phyloP scores from a whole-genome alignment of 2,113 vertebrate species.

The Chinchilla lanigera region DNA sequence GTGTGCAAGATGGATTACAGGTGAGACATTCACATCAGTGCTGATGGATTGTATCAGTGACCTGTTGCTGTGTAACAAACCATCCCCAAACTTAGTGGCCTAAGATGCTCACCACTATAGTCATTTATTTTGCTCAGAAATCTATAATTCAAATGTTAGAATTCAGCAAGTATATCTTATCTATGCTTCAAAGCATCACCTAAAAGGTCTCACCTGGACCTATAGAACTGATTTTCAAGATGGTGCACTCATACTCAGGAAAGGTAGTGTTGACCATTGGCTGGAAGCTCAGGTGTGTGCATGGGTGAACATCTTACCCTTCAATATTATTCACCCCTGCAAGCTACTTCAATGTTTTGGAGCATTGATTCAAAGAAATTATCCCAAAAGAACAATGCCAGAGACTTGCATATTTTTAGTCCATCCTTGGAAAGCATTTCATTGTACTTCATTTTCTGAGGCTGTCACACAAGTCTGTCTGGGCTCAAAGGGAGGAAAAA shows the following conservation, averaged over 20 bases:
- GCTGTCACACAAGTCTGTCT: neutral
- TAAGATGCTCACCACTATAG: neutral
- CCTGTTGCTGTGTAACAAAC: neutral
- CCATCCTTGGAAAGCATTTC: neutral
- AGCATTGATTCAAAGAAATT: neutral
- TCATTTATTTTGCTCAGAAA: constrained; percentile 20
- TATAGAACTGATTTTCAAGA: neutral
- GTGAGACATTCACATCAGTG: neutral
- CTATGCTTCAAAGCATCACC: neutral
- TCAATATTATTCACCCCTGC: neutral
- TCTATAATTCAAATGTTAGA: neutral
- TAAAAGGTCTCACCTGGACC: neutral
- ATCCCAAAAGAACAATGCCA: neutral
- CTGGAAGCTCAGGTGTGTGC: neutral
- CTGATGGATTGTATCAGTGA: neutral
- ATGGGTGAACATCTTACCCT: neutral
- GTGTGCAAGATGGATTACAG: neutral
- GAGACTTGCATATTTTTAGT: neutral
- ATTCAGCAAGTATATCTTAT: neutral
- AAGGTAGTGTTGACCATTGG: neutral
- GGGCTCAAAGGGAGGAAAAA: neutral
- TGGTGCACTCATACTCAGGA: neutral
- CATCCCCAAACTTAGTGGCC: neutral
- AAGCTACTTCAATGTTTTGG: neutral
- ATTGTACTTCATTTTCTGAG: neutral